Evolutionary conservation across 2,888 invertebrate species (phyloP).

Genomic region (Drosophila setosimentum): DNA sequence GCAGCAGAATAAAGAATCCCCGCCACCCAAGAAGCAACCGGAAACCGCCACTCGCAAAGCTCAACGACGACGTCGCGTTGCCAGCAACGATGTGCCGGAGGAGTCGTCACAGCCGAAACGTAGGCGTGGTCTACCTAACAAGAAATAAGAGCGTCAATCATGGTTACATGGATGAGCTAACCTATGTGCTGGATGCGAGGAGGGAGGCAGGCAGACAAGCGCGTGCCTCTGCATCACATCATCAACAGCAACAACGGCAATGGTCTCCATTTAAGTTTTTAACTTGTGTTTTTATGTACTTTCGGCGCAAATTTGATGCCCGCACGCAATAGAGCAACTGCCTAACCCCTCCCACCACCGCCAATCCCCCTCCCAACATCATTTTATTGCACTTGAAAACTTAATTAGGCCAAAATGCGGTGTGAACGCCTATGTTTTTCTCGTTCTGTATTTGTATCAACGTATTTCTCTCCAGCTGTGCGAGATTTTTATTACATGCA

Average conservation of each 20-base stretch:
- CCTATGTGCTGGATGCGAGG: background rate
- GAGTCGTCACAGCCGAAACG: slow-evolving; percentile 42
- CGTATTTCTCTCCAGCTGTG: slow-evolving; percentile 65
- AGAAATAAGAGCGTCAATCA: slow-evolving; percentile 53
- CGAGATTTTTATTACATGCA: slow-evolving; percentile 76
- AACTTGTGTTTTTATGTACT: slow-evolving; percentile 79
- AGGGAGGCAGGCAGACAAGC: slow-evolving; percentile 7
- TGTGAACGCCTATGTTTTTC: slow-evolving; percentile 69
- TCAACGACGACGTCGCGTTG: slow-evolving; percentile 31
- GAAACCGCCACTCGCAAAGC: slow-evolving; percentile 34
- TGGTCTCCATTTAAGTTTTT: slow-evolving; percentile 75
- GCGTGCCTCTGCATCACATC: slow-evolving; percentile 31
- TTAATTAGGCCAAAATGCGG: slow-evolving; percentile 83
- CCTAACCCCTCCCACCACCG: slow-evolving; percentile 15
- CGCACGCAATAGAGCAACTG: slow-evolving; percentile 67
- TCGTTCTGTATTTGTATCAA: slow-evolving; percentile 36
- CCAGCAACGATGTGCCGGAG: slow-evolving; percentile 23
- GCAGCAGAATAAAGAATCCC: slow-evolving; percentile 3
- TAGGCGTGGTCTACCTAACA: slow-evolving; percentile 49
- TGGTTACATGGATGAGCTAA: slow-evolving; percentile 25
- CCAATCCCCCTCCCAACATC: slow-evolving; percentile 54
- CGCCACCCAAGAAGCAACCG: slow-evolving; percentile 33
- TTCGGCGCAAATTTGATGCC: slow-evolving; percentile 71
- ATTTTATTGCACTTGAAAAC: slow-evolving; percentile 84
- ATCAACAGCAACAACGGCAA: slow-evolving; percentile 45